These are phyloP conservation scores for Drosophila orosa DNA, from an alignment of 1,140 invertebrate species.

Conservation along the genomic window DNA sequence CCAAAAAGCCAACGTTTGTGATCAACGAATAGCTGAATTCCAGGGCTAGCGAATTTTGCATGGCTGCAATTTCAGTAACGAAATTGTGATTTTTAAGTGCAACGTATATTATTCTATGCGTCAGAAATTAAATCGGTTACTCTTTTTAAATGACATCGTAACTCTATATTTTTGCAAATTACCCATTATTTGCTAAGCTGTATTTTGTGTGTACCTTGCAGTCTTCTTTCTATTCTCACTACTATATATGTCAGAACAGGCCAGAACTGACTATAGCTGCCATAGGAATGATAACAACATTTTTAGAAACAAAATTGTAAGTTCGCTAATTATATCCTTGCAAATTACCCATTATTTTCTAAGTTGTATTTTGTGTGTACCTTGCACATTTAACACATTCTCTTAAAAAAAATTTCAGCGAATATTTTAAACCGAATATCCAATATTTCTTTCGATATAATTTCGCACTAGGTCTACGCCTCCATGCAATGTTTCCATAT, in stretches of 20 bases:
- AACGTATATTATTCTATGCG: too few relatives aligned
- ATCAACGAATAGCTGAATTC: too few relatives aligned
- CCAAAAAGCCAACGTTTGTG: too few relatives aligned
- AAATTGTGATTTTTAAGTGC: too few relatives aligned
- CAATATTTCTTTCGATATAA: constrained; percentile 16
- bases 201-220: constrained; percentile 4
- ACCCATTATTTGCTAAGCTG: constrained; percentile 9
- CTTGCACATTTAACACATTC: constrained; percentile 5
- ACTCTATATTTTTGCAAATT: constrained; percentile 1
- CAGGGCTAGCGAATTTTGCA: too few relatives aligned
- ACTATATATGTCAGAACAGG: too few relatives aligned
- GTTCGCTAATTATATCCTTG: constrained; percentile 2
- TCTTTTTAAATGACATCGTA: neutral
- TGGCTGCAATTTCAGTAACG: too few relatives aligned
- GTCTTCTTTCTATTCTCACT: too few relatives aligned
- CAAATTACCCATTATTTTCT: constrained; percentile 3
- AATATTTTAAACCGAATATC: neutral
- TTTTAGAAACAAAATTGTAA: too few relatives aligned
- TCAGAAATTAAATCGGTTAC: too few relatives aligned
- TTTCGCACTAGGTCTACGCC: neutral
- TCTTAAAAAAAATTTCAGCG: neutral
- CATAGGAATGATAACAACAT: too few relatives aligned
- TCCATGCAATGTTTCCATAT: constrained; percentile 6
- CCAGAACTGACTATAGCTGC: too few relatives aligned
- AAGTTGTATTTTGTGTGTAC: constrained; percentile 7